phyloP scores from a whole-genome alignment of 2,888 invertebrate species.

The Scaptomyza cyrtandrae region DNA sequence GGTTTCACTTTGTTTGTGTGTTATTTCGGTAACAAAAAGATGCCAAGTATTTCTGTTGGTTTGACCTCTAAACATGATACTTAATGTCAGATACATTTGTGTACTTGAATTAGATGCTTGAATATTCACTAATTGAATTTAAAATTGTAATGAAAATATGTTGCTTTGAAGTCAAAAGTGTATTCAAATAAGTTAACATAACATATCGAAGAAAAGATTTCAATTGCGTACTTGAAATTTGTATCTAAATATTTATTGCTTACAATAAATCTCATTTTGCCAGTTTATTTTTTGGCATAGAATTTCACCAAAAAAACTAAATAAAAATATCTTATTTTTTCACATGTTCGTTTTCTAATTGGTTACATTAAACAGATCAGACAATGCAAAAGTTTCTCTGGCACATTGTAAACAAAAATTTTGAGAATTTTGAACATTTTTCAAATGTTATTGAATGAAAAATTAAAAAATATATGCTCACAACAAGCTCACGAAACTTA shows the following conservation, averaged over 20 bases:
- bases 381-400: neutral
- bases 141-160: neutral
- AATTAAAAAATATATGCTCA: too few relatives aligned
- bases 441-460: neutral
- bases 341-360: neutral
- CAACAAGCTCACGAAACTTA: too few relatives aligned
- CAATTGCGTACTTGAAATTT: too few relatives aligned
- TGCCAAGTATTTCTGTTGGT: slow-evolving; percentile 15
- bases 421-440: neutral
- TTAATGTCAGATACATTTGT: neutral
- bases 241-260: too few relatives aligned
- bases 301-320: neutral
- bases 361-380: neutral
- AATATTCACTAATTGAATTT: slow-evolving; percentile 10
- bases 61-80: slow-evolving; percentile 10
- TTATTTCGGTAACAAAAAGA: slow-evolving; percentile 12
- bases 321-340: neutral
- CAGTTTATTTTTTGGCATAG: neutral
- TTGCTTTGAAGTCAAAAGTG: neutral
- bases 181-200: too few relatives aligned
- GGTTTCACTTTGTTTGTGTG: neutral
- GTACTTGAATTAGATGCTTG: neutral
- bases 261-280: neutral
- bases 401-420: slow-evolving; percentile 3
- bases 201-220: too few relatives aligned